phyloP scores from a whole-genome alignment of 1,140 invertebrate species.

The Drosophila virilis region DNA sequence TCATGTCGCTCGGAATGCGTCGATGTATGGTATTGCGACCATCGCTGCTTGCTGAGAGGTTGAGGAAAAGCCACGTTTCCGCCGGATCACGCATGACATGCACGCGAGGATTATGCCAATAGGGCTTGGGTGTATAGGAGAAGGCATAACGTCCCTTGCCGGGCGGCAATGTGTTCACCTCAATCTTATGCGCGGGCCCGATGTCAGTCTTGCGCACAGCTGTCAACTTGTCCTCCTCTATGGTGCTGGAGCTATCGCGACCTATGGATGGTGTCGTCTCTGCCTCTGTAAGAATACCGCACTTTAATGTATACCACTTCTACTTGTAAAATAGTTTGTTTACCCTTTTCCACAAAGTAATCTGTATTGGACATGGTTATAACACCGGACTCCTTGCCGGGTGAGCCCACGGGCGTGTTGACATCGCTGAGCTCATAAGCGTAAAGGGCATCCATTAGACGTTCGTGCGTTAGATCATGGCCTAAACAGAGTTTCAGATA shows the following conservation, averaged over 20 bases:
- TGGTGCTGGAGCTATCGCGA: slow-evolving; percentile 39
- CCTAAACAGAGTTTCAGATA: slow-evolving; percentile 22
- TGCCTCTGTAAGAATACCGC: slow-evolving; percentile 42
- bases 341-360: slow-evolving; percentile 74
- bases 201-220: slow-evolving; percentile 82
- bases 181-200: slow-evolving; percentile 80
- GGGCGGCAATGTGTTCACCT: slow-evolving; percentile 90
- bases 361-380: slow-evolving; percentile 81
- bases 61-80: slow-evolving; percentile 93
- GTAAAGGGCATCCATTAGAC: slow-evolving; percentile 83
- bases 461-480: slow-evolving; percentile 70
- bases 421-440: slow-evolving; percentile 82
- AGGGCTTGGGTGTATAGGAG: slow-evolving; percentile 92
- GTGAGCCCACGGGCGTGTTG: slow-evolving; percentile 74
- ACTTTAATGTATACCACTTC: no score
- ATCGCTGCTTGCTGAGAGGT: slow-evolving; percentile 89
- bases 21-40: slow-evolving; percentile 84
- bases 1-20: slow-evolving; percentile 93
- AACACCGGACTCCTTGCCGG: slow-evolving; percentile 80
- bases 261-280: slow-evolving; percentile 60
- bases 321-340: neutral
- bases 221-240: slow-evolving; percentile 73
- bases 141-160: slow-evolving; percentile 95
- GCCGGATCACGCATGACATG: slow-evolving; percentile 90
- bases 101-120: slow-evolving; percentile 91